These are phyloP conservation scores for Trissolcus basalis DNA, from an alignment of 1,140 invertebrate species.

Conservation along the genomic window DNA sequence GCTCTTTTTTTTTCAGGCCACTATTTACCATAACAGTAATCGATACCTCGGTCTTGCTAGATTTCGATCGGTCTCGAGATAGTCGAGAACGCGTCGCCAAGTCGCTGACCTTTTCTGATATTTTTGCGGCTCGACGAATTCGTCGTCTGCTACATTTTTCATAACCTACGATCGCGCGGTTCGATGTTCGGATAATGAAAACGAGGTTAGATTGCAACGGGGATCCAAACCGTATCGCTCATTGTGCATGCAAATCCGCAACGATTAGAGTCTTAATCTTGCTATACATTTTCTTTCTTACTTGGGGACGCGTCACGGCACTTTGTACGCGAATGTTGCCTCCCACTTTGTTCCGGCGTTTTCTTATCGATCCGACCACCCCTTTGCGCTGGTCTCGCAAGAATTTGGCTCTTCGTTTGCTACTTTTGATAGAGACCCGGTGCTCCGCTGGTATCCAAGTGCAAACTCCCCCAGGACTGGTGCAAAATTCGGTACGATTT, in stretches of 20 bases:
- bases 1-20: slow-evolving; percentile 57
- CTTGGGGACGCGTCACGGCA: slow-evolving; percentile 37
- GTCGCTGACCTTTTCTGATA: slow-evolving; percentile 14
- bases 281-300: slow-evolving; percentile 35
- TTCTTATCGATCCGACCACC: slow-evolving; percentile 59
- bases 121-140: slow-evolving; percentile 16
- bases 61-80: slow-evolving; percentile 48
- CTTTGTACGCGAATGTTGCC: slow-evolving; percentile 46
- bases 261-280: slow-evolving; percentile 26
- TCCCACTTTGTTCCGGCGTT: slow-evolving; percentile 55
- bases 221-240: background rate
- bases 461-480: slow-evolving; percentile 53
- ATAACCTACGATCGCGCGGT: background rate
- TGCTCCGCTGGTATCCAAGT: slow-evolving; percentile 29
- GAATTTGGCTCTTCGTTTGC: slow-evolving; percentile 56
- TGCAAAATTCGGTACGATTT: slow-evolving; percentile 59
- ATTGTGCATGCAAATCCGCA: slow-evolving; percentile 11
- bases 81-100: slow-evolving; percentile 3
- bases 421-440: slow-evolving; percentile 52
- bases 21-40: slow-evolving; percentile 46
- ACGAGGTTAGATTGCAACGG: background rate
- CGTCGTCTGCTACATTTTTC: background rate
- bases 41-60: slow-evolving; percentile 43
- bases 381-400: slow-evolving; percentile 46
- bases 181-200: background rate